Conservation (phyloP, 2,797 vertebrate species). For the Cephalopachus bancanus region DNA sequence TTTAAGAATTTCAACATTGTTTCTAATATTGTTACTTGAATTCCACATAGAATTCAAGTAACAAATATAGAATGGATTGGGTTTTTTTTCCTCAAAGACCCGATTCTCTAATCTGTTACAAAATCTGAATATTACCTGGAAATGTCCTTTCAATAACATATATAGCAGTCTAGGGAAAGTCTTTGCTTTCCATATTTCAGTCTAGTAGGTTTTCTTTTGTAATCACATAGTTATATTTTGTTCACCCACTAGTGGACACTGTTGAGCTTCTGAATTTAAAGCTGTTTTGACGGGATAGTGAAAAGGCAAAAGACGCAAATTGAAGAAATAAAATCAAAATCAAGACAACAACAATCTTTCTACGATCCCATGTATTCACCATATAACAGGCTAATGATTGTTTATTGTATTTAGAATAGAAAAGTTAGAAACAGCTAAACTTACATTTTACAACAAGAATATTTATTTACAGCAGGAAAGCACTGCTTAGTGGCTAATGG, state of each 20-base stretch:
- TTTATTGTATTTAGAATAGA: slow-evolving; percentile 74
- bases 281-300: not conserved
- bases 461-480: slow-evolving; percentile 68
- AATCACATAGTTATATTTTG: slow-evolving; percentile 49
- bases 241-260: slow-evolving; percentile 82
- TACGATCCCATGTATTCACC: slow-evolving; percentile 61
- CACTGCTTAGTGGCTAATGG: slow-evolving; percentile 52
- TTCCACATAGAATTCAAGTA: not conserved
- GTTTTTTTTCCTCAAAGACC: not conserved
- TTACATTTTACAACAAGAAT: slow-evolving; percentile 53
- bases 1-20: slow-evolving; percentile 1
- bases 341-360: slow-evolving; percentile 58
- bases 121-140: not conserved
- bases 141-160: slow-evolving; percentile 21
- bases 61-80: not conserved
- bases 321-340: slow-evolving; percentile 67
- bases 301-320: slow-evolving; percentile 43
- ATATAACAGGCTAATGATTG: slow-evolving; percentile 72
- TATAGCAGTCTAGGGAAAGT: slow-evolving; percentile 9
- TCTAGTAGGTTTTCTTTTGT: not conserved
- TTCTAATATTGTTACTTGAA: slow-evolving; percentile 30
- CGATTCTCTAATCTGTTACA: not conserved
- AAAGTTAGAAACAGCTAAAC: slow-evolving; percentile 70
- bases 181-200: not conserved
- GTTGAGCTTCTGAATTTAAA: slow-evolving; percentile 76